These are phyloP conservation scores for Eilema depressum DNA, from an alignment of 2,888 invertebrate species.

Conservation along the genomic window DNA sequence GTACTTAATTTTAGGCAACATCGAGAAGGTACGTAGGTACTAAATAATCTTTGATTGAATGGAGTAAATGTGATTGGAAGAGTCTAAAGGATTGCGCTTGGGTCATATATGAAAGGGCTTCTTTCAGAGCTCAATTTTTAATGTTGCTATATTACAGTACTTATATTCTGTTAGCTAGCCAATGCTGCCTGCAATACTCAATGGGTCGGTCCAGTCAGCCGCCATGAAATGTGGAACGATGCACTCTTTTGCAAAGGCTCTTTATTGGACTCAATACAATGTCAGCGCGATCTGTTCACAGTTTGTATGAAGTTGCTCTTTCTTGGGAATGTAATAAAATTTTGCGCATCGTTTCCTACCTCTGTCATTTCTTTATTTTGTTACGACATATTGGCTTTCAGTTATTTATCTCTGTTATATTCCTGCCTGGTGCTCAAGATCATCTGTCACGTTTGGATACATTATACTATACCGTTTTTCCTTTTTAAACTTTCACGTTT, in stretches of 20 bases:
- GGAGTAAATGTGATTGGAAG: background rate
- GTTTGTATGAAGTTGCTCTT: slow-evolving; percentile 58
- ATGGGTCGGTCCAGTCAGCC: slow-evolving; percentile 33
- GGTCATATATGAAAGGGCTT: slow-evolving; percentile 47
- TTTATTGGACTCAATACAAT: slow-evolving; percentile 63
- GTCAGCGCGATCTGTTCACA: slow-evolving; percentile 59
- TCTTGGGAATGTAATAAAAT: slow-evolving; percentile 61
- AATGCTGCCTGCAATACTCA: slow-evolving; percentile 52
- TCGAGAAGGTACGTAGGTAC: background rate
- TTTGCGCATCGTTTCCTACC: slow-evolving; percentile 49
- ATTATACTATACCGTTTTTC: background rate
- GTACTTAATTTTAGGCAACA: background rate
- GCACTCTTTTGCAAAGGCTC: slow-evolving; percentile 59
- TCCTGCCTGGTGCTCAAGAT: background rate
- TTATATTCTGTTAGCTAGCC: no score
- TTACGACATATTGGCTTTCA: slow-evolving; percentile 42
- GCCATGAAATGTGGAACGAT: slow-evolving; percentile 55
- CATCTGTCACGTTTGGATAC: background rate
- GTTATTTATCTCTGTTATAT: slow-evolving; percentile 20
- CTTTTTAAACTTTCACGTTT: no score
- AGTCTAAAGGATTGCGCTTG: background rate
- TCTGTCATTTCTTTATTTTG: slow-evolving; percentile 49
- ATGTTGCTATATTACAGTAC: slow-evolving; percentile 48
- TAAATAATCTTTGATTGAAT: background rate
- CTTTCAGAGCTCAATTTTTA: slow-evolving; percentile 61